Conservation (phyloP, 2,113 vertebrate genomes). For the Pao palembangensis region DNA sequence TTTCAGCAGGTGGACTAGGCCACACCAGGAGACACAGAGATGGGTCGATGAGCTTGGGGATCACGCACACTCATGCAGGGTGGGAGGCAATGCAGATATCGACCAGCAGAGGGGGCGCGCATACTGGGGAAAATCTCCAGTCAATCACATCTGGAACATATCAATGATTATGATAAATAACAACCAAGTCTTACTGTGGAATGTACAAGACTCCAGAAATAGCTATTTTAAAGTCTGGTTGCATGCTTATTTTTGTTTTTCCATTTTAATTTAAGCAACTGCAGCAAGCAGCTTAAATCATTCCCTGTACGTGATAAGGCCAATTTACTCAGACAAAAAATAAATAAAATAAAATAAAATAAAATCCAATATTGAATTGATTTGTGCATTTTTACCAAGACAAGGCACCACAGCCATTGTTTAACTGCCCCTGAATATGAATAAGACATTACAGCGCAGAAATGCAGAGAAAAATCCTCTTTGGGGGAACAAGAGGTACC, state of each 20-base stretch:
- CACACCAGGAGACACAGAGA: constrained; percentile 26
- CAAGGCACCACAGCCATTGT: constrained; percentile 61
- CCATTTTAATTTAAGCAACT: constrained; percentile 16
- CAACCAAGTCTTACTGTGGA: too few species aligned
- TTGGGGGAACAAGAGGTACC: constrained; percentile 4
- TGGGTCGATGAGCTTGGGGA: too few species aligned
- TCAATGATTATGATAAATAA: too few species aligned
- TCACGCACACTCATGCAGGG: too few species aligned
- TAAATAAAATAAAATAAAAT: not conserved
- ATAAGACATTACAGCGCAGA: constrained; percentile 42
- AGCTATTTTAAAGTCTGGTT: too few species aligned
- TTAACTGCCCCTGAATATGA: constrained; percentile 43
- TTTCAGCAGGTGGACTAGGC: constrained; percentile 27
- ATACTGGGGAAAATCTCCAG: constrained; percentile 4
- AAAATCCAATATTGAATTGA: constrained; percentile 31
- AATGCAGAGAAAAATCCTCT: constrained; percentile 34
- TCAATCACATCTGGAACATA: too few species aligned
- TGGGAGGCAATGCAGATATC: not conserved
- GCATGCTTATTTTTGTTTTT: constrained; percentile 10
- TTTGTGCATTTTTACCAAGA: constrained; percentile 56
- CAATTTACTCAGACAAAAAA: constrained; percentile 6
- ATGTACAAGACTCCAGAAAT: too few species aligned
- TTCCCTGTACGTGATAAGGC: constrained; percentile 19
- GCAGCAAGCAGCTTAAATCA: constrained; percentile 21
- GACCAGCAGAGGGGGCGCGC: constrained; percentile 48